Evolutionary conservation across 2,113 vertebrate genomes (phyloP), one percentile per base, ranked within the genome.

Genomic region (Loxodonta africana): DNA sequence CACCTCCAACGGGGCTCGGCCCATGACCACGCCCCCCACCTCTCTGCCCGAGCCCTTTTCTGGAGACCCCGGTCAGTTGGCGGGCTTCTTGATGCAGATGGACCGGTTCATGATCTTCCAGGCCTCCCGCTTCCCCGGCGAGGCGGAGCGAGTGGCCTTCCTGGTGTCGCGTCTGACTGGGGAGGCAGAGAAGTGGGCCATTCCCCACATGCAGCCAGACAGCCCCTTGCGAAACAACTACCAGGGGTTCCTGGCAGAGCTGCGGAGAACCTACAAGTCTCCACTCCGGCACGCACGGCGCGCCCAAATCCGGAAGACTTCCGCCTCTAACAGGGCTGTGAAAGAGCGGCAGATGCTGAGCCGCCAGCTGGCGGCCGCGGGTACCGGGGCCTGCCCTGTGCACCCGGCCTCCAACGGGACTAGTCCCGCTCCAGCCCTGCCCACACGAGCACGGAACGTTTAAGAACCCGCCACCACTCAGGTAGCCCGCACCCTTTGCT

Each of bases 31-130:
- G 1, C 97, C 97, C 0, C 97, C 97, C 0, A 97, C 97, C 60
- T 98, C 96, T 0, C 97, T 97, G 90, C 97, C 97, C 0, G 97
- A 98, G 92, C 97, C 97, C 26, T 98, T 98, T 25, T 97, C 97
- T 0, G 97, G 97, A 26, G 97, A 98, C 95, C 97, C 97, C 0
- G 97, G 97, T n/a, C 97, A 97, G 94, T 30, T 98, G 62, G 97
- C 97, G 0, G 97, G 96, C 3, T 98, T 98, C 96, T 18, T 98
- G 80, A 97, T 98, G 97, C 97, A 98, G 92, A 97, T 98, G 97
- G 97, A 98, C 96, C 53, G 97, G 17, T 98, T 98, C 88, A 98
- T 98, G 97, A 97, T 98, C 90, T 98, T 98, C 95, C 97, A 98
- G 97, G 97, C 97, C 51, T 97, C 97, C 3, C 96, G 96, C 60